Evolutionary conservation across 2,797 vertebrate species (phyloP).

Genomic region (Rhodeus uyekii): DNA sequence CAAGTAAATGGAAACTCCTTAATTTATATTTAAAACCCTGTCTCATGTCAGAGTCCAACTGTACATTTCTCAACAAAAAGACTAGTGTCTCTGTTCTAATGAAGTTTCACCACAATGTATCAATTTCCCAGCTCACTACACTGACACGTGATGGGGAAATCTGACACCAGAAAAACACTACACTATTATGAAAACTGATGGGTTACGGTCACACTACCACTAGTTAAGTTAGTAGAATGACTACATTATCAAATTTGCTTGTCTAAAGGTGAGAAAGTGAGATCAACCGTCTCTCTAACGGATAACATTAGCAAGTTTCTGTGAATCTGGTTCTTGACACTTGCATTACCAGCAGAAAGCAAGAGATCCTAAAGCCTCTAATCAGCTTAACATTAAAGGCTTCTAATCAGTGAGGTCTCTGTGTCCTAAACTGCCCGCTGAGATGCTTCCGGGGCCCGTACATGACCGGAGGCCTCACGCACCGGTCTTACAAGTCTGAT

Average conservation of each 20-base stretch:
- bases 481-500: neutral
- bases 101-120: too few relatives aligned
- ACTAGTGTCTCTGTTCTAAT: too few relatives aligned
- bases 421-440: constrained; percentile 21
- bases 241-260: neutral
- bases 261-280: neutral
- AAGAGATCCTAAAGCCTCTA: constrained; percentile 37
- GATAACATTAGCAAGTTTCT: neutral
- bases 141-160: neutral
- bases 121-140: neutral
- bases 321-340: constrained; percentile 5
- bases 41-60: neutral
- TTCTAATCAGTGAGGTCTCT: constrained; percentile 47
- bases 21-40: neutral
- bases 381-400: constrained; percentile 53
- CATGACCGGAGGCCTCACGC: neutral
- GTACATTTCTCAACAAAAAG: neutral
- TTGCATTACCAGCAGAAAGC: constrained; percentile 54
- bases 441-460: neutral
- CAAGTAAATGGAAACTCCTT: neutral
- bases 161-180: neutral
- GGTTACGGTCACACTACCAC: neutral
- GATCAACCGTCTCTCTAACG: neutral
- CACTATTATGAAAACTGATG: neutral
- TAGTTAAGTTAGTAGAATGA: neutral